Evolutionary conservation across 2,888 invertebrate species (phyloP), one percentile per base, ranked within the genome.

Genomic region (Philaethria dido): DNA sequence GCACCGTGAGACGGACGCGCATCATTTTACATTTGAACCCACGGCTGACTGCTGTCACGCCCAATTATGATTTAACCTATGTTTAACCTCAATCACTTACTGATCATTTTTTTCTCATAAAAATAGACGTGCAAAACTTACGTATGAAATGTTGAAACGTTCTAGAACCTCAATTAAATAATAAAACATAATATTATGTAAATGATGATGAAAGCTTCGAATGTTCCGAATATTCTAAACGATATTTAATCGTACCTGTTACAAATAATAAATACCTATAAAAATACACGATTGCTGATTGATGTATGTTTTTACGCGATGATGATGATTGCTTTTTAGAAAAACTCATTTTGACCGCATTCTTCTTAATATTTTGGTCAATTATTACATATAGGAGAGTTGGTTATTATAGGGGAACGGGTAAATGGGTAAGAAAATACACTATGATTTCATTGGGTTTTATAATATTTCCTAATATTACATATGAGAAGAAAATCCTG

Each of bases 61-160:
- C 81, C 85, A 88, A 89, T 88, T 85, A 87, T 79, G 75, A 83
- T 80, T 82, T 85, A 87, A 87, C 88, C 85, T 80, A 79, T 81
- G 76, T 88, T 89, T 89, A 86, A 89, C 89, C 87, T 78, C 89
- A 90, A 89, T 89, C 87, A 81, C 75, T 78, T 77, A 78, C 77
- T 78, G 70, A 80, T 79, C 76, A 79, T 85, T 85, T 84, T 86
- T 83, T 84, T 82, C 78, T 77, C 80, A 79, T 80, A 77, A 75
- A 44, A 47, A 13, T 45, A 18, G 29, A 45, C 29, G 13, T 13
- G 29, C 29, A 18, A 60, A 60, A 18, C 6, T 60, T 60, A 45
- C 25, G 59, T 29, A 44, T 16, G n/a, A 55, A 36, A 36, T 48
- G 22, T 29, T 13, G 4, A 50, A 50, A 29, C 29, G 3, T 9